Conservation (phyloP, 1,140 invertebrate genomes). For the Saxidomus purpurata region DNA sequence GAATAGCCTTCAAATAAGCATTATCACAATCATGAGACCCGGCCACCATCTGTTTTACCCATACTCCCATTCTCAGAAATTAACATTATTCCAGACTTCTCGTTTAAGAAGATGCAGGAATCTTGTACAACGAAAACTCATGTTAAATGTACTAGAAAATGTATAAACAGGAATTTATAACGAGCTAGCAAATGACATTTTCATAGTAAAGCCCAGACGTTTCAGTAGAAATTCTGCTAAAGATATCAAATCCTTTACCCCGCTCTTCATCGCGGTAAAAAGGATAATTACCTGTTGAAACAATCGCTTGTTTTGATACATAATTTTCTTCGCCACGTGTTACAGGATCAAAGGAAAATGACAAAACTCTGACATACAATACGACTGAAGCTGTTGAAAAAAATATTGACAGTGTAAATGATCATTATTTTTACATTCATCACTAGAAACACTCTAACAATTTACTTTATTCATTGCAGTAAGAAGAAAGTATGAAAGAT, state of each 20-base stretch:
- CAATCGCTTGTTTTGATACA: slow-evolving; percentile 44
- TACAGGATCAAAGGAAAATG: slow-evolving; percentile 44
- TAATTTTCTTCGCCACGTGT: slow-evolving; percentile 27
- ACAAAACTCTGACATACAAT: slow-evolving; percentile 2
- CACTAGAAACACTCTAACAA: neutral
- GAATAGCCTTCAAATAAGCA: neutral
- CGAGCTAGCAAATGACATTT: slow-evolving; percentile 55
- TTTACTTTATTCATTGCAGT: neutral
- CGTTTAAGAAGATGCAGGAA: neutral
- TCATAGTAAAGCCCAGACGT: slow-evolving; percentile 9
- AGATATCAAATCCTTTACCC: slow-evolving; percentile 12
- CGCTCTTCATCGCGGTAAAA: neutral
- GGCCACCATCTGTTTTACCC: neutral
- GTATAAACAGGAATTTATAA: slow-evolving; percentile 34
- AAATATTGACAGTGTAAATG: slow-evolving; percentile 41
- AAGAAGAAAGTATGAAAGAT: neutral
- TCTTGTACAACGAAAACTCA: neutral
- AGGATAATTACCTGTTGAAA: slow-evolving; percentile 50
- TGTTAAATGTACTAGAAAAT: slow-evolving; percentile 58
- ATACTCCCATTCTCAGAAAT: neutral
- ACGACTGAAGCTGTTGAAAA: slow-evolving; percentile 24
- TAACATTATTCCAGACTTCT: neutral
- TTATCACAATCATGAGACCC: neutral
- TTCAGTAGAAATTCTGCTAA: slow-evolving; percentile 10
- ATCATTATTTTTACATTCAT: slow-evolving; percentile 57